Evolutionary conservation across 2,888 invertebrate genomes (phyloP).

Genomic region (Altica lythri): DNA sequence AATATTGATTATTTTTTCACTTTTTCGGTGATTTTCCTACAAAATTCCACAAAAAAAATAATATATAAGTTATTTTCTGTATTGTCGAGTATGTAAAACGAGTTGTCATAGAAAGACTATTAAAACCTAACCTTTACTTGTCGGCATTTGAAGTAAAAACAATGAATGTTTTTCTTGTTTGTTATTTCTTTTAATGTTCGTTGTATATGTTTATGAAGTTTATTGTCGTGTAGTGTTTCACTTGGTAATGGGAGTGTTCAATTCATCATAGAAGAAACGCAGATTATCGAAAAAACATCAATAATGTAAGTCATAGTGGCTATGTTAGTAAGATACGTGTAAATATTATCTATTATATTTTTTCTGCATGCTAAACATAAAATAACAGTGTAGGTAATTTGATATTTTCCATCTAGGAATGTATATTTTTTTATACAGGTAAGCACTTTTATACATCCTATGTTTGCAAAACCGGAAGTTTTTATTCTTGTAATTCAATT

Average conservation of each 20-base stretch:
- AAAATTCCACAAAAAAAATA: constrained; percentile 1
- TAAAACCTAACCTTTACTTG: constrained; percentile 38
- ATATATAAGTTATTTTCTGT: constrained; percentile 1
- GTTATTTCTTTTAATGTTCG: constrained; percentile 18
- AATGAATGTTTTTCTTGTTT: constrained; percentile 33
- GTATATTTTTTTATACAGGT: neutral
- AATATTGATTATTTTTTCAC: constrained; percentile 43
- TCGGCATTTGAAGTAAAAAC: constrained; percentile 22
- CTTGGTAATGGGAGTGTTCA: constrained; percentile 19
- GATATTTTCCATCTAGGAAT: constrained; percentile 9
- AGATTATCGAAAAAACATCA: constrained; percentile 22
- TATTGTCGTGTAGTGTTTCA: neutral
- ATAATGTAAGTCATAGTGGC: constrained; percentile 36
- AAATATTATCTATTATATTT: constrained; percentile 8
- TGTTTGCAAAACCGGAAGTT: constrained; percentile 17
- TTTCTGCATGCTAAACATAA: constrained; percentile 26
- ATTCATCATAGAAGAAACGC: constrained; percentile 12
- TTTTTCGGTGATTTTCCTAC: constrained; percentile 29
- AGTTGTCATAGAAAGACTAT: constrained; percentile 20
- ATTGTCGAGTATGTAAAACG: constrained; percentile 25
- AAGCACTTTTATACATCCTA: neutral
- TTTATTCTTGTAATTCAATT: constrained; percentile 14
- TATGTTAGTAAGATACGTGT: neutral
- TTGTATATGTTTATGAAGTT: constrained; percentile 16
- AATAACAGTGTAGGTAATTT: constrained; percentile 13